phyloP scores from a whole-genome alignment of 2,888 invertebrate genomes.

The Physocephala rufipes region DNA sequence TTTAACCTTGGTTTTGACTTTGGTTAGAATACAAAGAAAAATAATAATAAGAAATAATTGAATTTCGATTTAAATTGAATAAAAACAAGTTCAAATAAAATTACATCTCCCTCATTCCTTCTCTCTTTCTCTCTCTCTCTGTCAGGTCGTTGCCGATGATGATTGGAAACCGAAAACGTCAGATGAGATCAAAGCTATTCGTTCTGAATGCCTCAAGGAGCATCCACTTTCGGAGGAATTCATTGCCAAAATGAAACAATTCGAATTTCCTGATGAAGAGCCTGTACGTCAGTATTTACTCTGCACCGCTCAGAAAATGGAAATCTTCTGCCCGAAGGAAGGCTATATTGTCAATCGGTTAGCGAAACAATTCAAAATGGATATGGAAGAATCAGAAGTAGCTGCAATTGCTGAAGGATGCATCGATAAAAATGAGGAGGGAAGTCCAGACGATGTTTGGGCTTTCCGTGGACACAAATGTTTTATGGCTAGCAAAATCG shows the following conservation, averaged over 20 bases:
- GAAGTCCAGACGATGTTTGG: slow-evolving; percentile 57
- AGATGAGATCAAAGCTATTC: slow-evolving; percentile 55
- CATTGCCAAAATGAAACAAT: slow-evolving; percentile 51
- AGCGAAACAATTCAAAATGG: slow-evolving; percentile 61
- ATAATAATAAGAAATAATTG: too few species aligned
- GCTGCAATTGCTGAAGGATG: slow-evolving; percentile 57
- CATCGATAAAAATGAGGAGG: slow-evolving; percentile 56
- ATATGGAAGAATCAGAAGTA: slow-evolving; percentile 57
- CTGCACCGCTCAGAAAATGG: slow-evolving; percentile 56
- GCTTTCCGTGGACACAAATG: slow-evolving; percentile 63
- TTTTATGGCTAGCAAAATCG: slow-evolving; percentile 58
- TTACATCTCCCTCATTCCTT: too few species aligned
- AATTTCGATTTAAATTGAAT: too few species aligned
- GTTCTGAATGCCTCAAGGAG: slow-evolving; percentile 53
- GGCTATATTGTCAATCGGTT: slow-evolving; percentile 61
- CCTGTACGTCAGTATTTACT: slow-evolving; percentile 57
- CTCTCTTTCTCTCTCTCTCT: too few species aligned
- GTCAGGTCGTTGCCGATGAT: slow-evolving; percentile 52
- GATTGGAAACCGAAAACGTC: slow-evolving; percentile 56
- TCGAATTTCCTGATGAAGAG: slow-evolving; percentile 56
- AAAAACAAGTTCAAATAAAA: too few species aligned
- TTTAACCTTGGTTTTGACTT: slow-evolving; percentile 42
- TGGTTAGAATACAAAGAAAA: too few species aligned
- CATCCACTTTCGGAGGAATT: slow-evolving; percentile 50
- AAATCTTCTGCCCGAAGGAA: slow-evolving; percentile 54